Base-by-base conservation (phyloP, 2,888 invertebrate genomes). In the Urechis unicinctus region DNA sequence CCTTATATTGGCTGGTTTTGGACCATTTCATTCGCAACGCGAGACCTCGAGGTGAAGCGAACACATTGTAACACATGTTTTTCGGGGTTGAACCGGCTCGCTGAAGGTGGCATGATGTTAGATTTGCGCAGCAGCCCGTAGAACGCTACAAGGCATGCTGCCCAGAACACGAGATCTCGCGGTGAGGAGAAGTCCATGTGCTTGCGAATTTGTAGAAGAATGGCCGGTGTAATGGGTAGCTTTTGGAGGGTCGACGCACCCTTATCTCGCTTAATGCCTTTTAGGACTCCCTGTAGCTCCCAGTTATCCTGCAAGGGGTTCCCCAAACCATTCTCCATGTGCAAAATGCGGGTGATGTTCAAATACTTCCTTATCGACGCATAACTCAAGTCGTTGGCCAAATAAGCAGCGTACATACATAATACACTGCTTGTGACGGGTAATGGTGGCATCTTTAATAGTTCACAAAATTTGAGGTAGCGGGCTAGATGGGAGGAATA, bases 401-500 rank as follows among this genome's bases (percentile, higher is more conserved):
- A 24, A 17, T 21, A 50, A 24, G 24, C 30, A 5, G 36, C 44
- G 22, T 52, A 52, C 6, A 42, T 17, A 5, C 24, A 6, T 5
- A 52, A 6, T 5, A 25, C 44, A 6, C 4, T 22, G 44, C 3
- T 25, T 4, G 42, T 13, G 28, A 24, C 44, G 9, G 52, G 52
- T 5, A 44, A 42, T 42, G 52, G 52, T 6, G 3, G 17, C 5
- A 6, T 22, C 3, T 26, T 22, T 5, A 44, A 24, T 4, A n/a
- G 3, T 43, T 6, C n/a, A 28, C 52, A 52, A 22, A 52, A 44
- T n/a, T 22, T n/a, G 9, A 52, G 52, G 44, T 52, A 52, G 42
- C 22, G 24, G 3, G n/a, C 6, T 24, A 17, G 6, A 28, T 52
- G 52, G n/a, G 9, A 6, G 9, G 17, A 6, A 44, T 52, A 52